Evolutionary conservation across 2,797 vertebrate species (phyloP).

Genomic region (Phoeniculus purpureus): DNA sequence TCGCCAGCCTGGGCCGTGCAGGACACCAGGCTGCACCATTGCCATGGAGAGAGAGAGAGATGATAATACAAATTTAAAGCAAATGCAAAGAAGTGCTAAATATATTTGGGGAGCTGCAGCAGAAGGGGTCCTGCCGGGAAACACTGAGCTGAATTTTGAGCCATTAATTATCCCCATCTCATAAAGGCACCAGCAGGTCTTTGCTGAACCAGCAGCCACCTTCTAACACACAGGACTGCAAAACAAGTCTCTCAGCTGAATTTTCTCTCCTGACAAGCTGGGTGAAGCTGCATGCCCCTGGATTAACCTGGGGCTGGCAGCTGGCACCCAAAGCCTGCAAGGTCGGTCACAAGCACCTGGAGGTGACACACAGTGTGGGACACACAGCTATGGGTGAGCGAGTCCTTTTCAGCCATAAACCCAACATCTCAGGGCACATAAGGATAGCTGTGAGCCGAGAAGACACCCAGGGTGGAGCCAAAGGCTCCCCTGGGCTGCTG

Average conservation of each 20-base stretch:
- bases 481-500: not conserved
- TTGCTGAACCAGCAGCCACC: not conserved
- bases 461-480: not conserved
- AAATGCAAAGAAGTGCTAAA: not conserved
- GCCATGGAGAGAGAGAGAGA: not conserved
- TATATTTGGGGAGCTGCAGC: not conserved
- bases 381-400: rapidly evolving
- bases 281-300: not conserved
- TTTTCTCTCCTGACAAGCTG: not conserved
- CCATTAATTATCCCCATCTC: not conserved
- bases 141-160: rapidly evolving
- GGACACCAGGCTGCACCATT: not conserved
- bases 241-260: not conserved
- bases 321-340: rapidly evolving
- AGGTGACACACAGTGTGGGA: rapidly evolving
- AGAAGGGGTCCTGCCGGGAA: not conserved
- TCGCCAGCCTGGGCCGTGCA: not conserved
- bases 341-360: rapidly evolving
- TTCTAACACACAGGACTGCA: rapidly evolving
- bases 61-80: not conserved
- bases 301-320: not conserved
- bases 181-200: not conserved
- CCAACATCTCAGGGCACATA: not conserved
- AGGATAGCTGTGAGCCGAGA: not conserved
- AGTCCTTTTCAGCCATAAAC: not conserved